phyloP scores from a whole-genome alignment of 2,113 vertebrate species.

The Agelaius tricolor region DNA sequence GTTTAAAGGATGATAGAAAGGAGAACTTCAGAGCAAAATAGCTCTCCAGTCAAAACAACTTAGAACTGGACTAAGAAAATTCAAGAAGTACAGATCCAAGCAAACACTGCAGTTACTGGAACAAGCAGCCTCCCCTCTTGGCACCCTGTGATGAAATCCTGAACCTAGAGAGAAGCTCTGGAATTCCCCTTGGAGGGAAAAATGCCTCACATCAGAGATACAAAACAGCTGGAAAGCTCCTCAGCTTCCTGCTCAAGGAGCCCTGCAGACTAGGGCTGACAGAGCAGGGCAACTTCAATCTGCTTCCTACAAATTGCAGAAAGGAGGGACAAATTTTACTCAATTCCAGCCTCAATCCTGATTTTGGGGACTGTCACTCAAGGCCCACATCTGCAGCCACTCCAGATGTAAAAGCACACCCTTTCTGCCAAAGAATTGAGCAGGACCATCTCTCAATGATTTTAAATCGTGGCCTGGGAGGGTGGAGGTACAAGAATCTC shows the following conservation, averaged over 20 bases:
- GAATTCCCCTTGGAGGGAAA: slow-evolving; percentile 44
- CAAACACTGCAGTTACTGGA: not conserved
- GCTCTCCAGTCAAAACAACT: not conserved
- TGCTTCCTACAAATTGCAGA: not conserved
- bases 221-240: slow-evolving; percentile 37
- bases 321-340: not conserved
- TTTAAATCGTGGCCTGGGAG: not conserved
- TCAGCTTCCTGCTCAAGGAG: slow-evolving; percentile 20
- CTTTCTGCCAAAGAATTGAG: not conserved
- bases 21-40: not conserved
- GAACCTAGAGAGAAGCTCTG: not conserved
- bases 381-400: not conserved
- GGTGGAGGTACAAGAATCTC: not conserved
- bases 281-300: not conserved
- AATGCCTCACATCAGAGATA: not conserved
- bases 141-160: slow-evolving; percentile 25
- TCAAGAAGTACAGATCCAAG: not conserved
- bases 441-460: not conserved
- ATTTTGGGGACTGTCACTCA: not conserved
- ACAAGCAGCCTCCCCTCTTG: accelerated
- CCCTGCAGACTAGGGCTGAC: not conserved
- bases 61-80: not conserved
- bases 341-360: not conserved
- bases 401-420: not conserved
- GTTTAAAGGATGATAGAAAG: not conserved